These are phyloP conservation scores for Euglossa dilemma DNA, from an alignment of 1,140 invertebrate genomes.

Conservation along the genomic window DNA sequence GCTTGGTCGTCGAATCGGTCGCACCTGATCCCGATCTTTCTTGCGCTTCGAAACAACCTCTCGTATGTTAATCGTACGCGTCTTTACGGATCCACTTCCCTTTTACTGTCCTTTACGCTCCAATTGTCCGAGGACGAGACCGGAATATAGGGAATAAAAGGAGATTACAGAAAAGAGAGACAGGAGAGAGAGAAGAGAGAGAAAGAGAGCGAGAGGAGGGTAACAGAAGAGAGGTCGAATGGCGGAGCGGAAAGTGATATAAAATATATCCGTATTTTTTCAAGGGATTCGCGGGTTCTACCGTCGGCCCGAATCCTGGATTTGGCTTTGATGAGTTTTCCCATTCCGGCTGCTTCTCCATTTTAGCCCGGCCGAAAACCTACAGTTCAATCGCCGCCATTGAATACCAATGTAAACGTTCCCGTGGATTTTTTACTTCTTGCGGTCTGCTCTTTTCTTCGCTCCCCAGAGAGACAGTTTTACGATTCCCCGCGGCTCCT, in stretches of 20 bases:
- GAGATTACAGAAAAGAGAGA: background rate
- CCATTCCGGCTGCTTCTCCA: slow-evolving; percentile 50
- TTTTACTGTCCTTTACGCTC: slow-evolving; percentile 2
- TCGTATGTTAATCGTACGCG: background rate
- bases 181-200: background rate
- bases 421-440: slow-evolving; percentile 59
- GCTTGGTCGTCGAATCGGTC: background rate
- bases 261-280: slow-evolving; percentile 76
- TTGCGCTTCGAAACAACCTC: background rate
- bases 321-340: slow-evolving; percentile 77
- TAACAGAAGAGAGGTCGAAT: slow-evolving; percentile 40
- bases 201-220: background rate
- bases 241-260: slow-evolving; percentile 67
- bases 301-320: slow-evolving; percentile 66
- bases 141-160: background rate
- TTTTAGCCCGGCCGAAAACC: slow-evolving; percentile 62
- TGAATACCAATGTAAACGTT: slow-evolving; percentile 77
- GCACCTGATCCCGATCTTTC: background rate
- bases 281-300: slow-evolving; percentile 65
- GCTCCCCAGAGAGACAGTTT: slow-evolving; percentile 35
- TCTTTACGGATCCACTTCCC: slow-evolving; percentile 32
- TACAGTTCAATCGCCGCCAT: slow-evolving; percentile 73
- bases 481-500: slow-evolving; percentile 21
- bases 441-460: slow-evolving; percentile 45
- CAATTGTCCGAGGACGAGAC: no score